phyloP scores from a whole-genome alignment of 2,797 vertebrate species.

The Syngnathus acus region DNA sequence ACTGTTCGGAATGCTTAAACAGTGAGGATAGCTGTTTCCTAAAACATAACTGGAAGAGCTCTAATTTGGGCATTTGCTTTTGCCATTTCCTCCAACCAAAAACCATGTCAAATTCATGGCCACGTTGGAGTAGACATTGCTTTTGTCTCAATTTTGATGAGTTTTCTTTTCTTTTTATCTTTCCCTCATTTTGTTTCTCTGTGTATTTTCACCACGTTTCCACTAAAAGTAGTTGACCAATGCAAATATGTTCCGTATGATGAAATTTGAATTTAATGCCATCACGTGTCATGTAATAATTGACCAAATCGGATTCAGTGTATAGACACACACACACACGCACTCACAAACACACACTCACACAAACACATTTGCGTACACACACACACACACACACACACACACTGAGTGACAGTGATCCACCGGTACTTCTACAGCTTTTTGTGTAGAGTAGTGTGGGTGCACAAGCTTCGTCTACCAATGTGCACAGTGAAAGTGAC shows the following conservation, averaged over 20 bases:
- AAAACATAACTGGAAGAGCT: conserved; percentile 55
- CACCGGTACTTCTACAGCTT: conserved; percentile 10
- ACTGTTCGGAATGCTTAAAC: conserved; percentile 44
- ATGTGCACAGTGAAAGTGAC: conserved; percentile 45
- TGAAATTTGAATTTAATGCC: conserved; percentile 8
- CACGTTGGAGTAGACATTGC: conserved; percentile 60
- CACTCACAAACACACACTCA: conserved; percentile 29
- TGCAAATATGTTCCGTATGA: neutral
- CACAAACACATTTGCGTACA: conserved; percentile 10
- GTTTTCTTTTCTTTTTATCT: conserved; percentile 25
- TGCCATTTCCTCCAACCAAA: conserved; percentile 70
- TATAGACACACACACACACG: conserved; percentile 2
- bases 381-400: conserved; percentile 30
- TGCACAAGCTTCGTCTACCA: conserved; percentile 40
- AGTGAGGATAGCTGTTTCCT: conserved; percentile 61
- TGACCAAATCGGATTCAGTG: neutral
- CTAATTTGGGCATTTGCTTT: conserved; percentile 67
- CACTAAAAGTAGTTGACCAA: conserved; percentile 13
- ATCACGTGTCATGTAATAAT: conserved; percentile 3
- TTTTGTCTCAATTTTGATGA: too few relatives aligned
- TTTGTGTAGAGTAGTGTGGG: conserved; percentile 22
- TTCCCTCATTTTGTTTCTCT: conserved; percentile 8
- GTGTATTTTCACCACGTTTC: conserved; percentile 24
- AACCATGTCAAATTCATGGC: conserved; percentile 62
- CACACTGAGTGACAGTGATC: conserved; percentile 6